These are phyloP conservation scores for Proisotoma minuta DNA, from an alignment of 2,888 invertebrate species.

Conservation along the genomic window DNA sequence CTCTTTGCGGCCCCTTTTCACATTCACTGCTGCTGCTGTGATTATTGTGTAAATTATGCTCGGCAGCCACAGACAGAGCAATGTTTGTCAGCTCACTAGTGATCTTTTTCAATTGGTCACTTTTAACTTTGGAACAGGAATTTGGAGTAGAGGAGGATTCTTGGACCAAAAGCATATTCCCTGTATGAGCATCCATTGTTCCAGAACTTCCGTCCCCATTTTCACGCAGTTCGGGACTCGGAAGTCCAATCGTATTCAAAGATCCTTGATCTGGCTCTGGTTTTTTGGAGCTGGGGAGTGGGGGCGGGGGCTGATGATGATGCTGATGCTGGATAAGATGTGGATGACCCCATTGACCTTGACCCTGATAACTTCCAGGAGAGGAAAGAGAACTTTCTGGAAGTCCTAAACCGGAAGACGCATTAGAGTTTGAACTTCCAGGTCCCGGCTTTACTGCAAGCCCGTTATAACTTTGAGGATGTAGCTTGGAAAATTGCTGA, in stretches of 20 bases:
- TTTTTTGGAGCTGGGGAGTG: slow-evolving; percentile 41
- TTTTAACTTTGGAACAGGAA: slow-evolving; percentile 27
- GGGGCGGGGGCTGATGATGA: slow-evolving; percentile 36
- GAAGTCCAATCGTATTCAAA: slow-evolving; percentile 10
- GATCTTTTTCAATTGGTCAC: slow-evolving; percentile 43
- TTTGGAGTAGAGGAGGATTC: slow-evolving; percentile 16
- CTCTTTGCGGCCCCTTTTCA: slow-evolving; percentile 41
- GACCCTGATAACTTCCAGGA: slow-evolving; percentile 17
- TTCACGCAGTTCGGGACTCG: slow-evolving; percentile 36
- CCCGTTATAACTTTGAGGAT: slow-evolving; percentile 40
- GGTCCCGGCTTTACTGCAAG: slow-evolving; percentile 41
- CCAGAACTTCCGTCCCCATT: slow-evolving; percentile 47
- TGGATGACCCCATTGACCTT: background rate
- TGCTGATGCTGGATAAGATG: background rate
- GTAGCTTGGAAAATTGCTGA: slow-evolving; percentile 25
- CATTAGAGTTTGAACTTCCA: slow-evolving; percentile 30
- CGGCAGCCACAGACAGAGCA: slow-evolving; percentile 37
- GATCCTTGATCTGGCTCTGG: slow-evolving; percentile 22
- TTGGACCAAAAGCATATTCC: slow-evolving; percentile 4
- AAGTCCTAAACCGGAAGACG: slow-evolving; percentile 22
- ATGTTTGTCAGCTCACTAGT: slow-evolving; percentile 41
- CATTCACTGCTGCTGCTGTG: slow-evolving; percentile 36
- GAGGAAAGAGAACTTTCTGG: slow-evolving; percentile 34
- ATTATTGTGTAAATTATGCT: slow-evolving; percentile 24
- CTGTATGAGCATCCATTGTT: slow-evolving; percentile 29